Percentiles rank a stretch among this genome's conserved stretches.
phyloP scores from a whole-genome alignment of 2,797 vertebrate genomes.

The Danio albolineatus region DNA sequence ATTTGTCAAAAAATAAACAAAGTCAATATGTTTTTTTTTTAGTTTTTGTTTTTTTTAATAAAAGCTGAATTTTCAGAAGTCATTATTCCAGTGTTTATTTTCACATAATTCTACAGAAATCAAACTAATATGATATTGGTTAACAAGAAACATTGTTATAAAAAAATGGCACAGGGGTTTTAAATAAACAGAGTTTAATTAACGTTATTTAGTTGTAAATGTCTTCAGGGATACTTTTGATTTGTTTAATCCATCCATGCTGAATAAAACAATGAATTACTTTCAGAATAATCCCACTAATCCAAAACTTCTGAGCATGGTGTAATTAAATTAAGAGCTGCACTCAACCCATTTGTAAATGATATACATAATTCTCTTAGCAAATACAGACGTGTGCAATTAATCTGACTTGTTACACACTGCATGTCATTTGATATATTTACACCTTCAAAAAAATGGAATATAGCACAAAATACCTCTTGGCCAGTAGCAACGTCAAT shows the following conservation, averaged over 20 bases:
- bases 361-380: not conserved
- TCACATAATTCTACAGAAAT: not conserved
- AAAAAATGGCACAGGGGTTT: not conserved
- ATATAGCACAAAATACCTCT: constrained; percentile 80
- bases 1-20: no score
- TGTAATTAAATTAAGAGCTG: not conserved
- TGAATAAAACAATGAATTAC: not conserved
- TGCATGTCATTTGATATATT: not conserved
- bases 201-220: not conserved
- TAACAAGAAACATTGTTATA: not conserved
- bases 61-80: not conserved
- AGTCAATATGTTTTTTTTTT: no score
- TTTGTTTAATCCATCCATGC: not conserved
- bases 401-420: not conserved
- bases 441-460: not conserved
- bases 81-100: not conserved
- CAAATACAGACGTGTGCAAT: not conserved
- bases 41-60: no score
- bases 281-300: not conserved
- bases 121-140: not conserved
- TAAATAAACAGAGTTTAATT: not conserved
- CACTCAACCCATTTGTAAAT: not conserved
- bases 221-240: not conserved
- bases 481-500: constrained; percentile 96
- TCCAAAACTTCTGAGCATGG: not conserved